phyloP scores from a whole-genome alignment of 2,888 invertebrate species.

The Volucella zonaria region DNA sequence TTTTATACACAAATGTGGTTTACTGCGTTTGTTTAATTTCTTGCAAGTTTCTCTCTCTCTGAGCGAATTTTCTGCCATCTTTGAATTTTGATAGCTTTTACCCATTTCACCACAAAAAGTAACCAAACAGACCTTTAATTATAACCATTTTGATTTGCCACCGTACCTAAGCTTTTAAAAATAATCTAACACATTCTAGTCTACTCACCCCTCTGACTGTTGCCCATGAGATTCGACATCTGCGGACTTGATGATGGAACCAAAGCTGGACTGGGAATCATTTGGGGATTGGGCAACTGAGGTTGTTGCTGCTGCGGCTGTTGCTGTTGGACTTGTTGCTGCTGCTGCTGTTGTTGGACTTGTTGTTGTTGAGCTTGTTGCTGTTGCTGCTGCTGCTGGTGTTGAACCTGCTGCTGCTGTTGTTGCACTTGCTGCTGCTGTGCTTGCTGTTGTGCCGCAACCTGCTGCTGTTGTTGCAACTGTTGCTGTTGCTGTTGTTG shows the following conservation, averaged over 20 bases:
- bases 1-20: too few species aligned
- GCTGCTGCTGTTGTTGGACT: constrained; percentile 75
- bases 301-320: constrained; percentile 80
- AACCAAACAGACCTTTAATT: too few species aligned
- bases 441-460: constrained; percentile 75
- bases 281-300: constrained; percentile 83
- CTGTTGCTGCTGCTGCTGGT: constrained; percentile 76
- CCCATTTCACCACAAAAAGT: too few species aligned
- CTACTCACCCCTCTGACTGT: constrained; percentile 82
- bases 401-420: constrained; percentile 75
- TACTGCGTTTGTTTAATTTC: too few species aligned
- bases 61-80: too few species aligned
- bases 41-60: too few species aligned
- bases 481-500: constrained; percentile 79
- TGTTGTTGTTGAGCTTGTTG: constrained; percentile 76
- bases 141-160: too few species aligned
- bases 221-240: constrained; percentile 85
- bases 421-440: constrained; percentile 77
- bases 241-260: constrained; percentile 88
- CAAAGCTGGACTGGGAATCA: constrained; percentile 88
- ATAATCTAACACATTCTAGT: too few species aligned
- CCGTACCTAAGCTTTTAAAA: background rate
- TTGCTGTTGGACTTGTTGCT: constrained; percentile 75
- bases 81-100: too few species aligned
- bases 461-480: constrained; percentile 80